Percentiles rank a stretch among this genome's conserved stretches.
phyloP scores from a whole-genome alignment of 2,113 vertebrate species.

The Corythaeola cristata region DNA sequence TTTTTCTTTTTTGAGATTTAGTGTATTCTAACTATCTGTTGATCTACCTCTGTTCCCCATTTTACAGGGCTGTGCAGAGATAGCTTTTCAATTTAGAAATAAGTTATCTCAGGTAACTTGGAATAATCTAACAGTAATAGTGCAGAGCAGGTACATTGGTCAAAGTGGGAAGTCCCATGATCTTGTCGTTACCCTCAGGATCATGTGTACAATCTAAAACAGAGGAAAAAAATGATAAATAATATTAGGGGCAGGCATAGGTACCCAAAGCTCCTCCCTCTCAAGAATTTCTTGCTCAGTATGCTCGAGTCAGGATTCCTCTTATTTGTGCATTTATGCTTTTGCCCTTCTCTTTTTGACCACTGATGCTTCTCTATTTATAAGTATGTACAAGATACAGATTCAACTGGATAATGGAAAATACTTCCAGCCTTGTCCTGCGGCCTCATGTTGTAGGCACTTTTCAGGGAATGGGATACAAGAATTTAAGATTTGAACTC shows the following conservation, averaged over 20 bases:
- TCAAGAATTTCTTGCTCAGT: neutral
- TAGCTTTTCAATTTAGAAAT: too few species aligned
- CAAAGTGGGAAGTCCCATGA: neutral
- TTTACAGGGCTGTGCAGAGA: neutral
- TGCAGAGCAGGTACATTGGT: neutral
- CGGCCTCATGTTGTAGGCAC: neutral
- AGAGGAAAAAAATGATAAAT: neutral
- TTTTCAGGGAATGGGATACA: neutral
- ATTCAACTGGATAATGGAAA: neutral
- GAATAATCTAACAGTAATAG: neutral
- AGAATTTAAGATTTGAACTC: neutral
- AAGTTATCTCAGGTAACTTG: neutral
- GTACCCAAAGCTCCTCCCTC: neutral
- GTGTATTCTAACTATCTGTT: neutral
- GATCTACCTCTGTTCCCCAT: neutral
- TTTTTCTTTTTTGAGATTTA: neutral
- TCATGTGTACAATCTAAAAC: neutral
- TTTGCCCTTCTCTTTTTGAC: neutral
- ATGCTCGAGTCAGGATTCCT: neutral
- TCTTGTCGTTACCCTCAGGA: neutral
- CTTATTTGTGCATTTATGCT: neutral
- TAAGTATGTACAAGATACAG: neutral
- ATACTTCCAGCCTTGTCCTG: neutral
- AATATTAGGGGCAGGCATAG: neutral
- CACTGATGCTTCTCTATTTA: neutral